Evolutionary conservation across 2,113 vertebrate species (phyloP).

Genomic region (Microcebus griseorufus): DNA sequence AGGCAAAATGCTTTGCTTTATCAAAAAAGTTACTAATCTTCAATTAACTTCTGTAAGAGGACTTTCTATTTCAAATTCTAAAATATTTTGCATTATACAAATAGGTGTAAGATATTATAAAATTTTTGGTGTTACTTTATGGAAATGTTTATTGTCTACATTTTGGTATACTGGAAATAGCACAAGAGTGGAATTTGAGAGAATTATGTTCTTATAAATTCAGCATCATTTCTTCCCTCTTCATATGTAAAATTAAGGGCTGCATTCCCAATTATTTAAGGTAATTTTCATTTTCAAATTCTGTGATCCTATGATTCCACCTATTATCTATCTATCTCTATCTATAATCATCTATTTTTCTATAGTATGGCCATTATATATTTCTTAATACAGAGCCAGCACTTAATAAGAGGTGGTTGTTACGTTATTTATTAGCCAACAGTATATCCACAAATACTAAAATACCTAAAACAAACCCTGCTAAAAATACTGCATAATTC

Average conservation of each 20-base stretch:
- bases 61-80: conserved; percentile 16
- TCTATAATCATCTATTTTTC: neutral
- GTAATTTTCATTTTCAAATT: neutral
- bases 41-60: neutral
- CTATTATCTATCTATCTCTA: neutral
- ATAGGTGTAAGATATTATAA: neutral
- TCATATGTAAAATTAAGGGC: neutral
- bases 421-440: neutral
- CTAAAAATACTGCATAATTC: neutral
- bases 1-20: conserved; percentile 18
- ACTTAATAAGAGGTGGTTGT: neutral
- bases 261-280: neutral
- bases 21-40: neutral
- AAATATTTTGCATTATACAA: neutral
- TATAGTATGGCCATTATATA: neutral
- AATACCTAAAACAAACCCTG: neutral
- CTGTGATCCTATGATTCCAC: neutral
- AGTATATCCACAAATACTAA: neutral
- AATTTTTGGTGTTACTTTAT: conserved; percentile 3
- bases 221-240: neutral
- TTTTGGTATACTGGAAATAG: neutral
- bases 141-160: neutral
- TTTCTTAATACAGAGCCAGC: neutral
- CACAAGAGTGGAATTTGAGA: neutral
- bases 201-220: neutral